phyloP scores from a whole-genome alignment of 2,888 invertebrate species.

The Lochmaea crataegi region DNA sequence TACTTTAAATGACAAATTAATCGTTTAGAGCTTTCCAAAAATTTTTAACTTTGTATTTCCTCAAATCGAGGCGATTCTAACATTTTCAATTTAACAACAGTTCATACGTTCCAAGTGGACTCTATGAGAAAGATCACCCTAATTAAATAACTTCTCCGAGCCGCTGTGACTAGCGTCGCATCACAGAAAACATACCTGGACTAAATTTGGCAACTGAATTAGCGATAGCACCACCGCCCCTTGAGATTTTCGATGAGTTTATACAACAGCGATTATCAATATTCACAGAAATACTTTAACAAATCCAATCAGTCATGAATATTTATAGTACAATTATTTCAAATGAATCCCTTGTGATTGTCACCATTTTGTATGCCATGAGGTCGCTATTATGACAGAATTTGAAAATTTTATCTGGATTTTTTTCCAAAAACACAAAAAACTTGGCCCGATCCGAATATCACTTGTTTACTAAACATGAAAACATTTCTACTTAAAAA shows the following conservation, averaged over 20 bases:
- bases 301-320: not conserved
- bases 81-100: slow-evolving; percentile 17
- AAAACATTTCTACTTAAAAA: too few relatives aligned
- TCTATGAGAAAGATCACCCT: slow-evolving; percentile 26
- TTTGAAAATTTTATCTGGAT: not conserved
- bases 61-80: not conserved
- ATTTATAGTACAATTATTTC: not conserved
- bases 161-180: slow-evolving; percentile 61
- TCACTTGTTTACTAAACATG: too few relatives aligned
- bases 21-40: not conserved
- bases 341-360: not conserved
- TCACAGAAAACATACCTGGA: slow-evolving; percentile 60
- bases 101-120: slow-evolving; percentile 30
- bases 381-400: not conserved
- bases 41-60: not conserved
- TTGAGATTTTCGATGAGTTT: slow-evolving; percentile 39
- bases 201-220: slow-evolving; percentile 60
- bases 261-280: not conserved
- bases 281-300: not conserved
- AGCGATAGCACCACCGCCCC: slow-evolving; percentile 52
- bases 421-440: too few relatives aligned
- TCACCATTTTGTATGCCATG: not conserved
- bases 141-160: slow-evolving; percentile 46
- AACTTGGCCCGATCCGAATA: too few relatives aligned
- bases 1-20: not conserved